phyloP scores from a whole-genome alignment of 2,797 vertebrate genomes.

The Acrossocheilus wenchowensis region DNA sequence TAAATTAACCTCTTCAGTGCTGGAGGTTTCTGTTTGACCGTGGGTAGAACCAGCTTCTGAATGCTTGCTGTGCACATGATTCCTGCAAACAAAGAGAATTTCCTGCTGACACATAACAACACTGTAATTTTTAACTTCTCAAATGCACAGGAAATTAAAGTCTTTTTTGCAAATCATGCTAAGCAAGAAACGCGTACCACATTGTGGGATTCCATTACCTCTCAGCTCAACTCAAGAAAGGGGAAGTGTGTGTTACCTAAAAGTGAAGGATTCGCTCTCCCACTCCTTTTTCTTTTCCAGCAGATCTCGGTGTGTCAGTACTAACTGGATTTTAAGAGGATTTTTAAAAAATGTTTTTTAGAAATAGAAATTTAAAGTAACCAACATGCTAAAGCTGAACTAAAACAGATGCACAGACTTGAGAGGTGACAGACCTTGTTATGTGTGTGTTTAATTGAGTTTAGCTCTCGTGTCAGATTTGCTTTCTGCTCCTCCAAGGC shows the following conservation, averaged over 20 bases:
- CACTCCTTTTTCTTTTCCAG: conserved; percentile 78
- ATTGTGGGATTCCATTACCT: conserved; percentile 4
- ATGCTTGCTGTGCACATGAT: conserved; percentile 67
- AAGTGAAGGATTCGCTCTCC: conserved; percentile 74
- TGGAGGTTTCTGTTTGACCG: conserved; percentile 51
- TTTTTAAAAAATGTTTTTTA: neutral
- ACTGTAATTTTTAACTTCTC: neutral
- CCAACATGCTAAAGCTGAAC: neutral
- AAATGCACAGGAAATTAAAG: neutral
- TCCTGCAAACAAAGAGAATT: conserved; percentile 65
- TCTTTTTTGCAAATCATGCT: neutral
- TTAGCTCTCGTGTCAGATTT: conserved; percentile 75
- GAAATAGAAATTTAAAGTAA: conserved; percentile 10
- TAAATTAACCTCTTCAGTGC: conserved; percentile 67
- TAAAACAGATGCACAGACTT: neutral
- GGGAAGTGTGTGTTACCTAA: conserved; percentile 70
- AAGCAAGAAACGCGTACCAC: neutral
- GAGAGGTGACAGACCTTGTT: conserved; percentile 74
- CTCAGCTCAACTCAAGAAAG: neutral
- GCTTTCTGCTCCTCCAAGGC: conserved; percentile 80
- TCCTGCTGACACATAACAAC: neutral
- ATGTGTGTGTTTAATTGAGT: conserved; percentile 72
- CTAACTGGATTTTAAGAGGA: conserved; percentile 67
- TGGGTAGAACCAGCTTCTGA: conserved; percentile 63
- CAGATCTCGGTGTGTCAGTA: conserved; percentile 72